Conservation (phyloP, 2,888 invertebrate genomes). For the Zele albiditarsus region DNA sequence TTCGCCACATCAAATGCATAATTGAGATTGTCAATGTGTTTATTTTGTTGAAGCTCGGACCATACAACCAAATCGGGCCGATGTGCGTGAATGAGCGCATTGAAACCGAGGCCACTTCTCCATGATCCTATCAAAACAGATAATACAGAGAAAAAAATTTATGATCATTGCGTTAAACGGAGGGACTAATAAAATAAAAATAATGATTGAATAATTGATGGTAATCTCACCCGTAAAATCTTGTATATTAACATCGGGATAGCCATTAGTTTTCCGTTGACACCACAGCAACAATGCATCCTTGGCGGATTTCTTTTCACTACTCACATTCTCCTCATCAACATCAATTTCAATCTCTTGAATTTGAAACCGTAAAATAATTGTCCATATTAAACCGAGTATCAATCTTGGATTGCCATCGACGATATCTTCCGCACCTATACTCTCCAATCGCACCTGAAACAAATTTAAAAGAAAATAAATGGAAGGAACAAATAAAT, state of each 20-base stretch:
- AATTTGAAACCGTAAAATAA: constrained; percentile 98
- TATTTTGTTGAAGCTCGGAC: constrained; percentile 83
- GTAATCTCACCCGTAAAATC: constrained; percentile 82
- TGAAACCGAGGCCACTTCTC: constrained; percentile 97
- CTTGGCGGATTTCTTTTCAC: constrained; percentile 98
- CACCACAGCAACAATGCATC: constrained; percentile 99
- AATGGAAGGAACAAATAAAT: background rate
- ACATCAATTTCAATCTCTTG: constrained; percentile 98
- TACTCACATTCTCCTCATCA: constrained; percentile 96
- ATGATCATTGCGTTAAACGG: background rate
- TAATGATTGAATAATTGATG: background rate
- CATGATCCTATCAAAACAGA: constrained; percentile 80
- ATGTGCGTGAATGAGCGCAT: constrained; percentile 98
- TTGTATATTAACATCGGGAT: constrained; percentile 89
- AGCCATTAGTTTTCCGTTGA: constrained; percentile 97
- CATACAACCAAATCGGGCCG: constrained; percentile 96
- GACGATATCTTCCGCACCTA: constrained; percentile 99
- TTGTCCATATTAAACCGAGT: constrained; percentile 98
- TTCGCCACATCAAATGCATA: constrained; percentile 98
- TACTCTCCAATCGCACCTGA: constrained; percentile 96
- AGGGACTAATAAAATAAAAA: background rate
- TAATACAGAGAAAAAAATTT: constrained; percentile 3
- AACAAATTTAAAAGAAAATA: constrained; percentile 37
- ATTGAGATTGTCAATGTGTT: constrained; percentile 96
- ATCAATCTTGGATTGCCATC: constrained; percentile 98